phyloP scores from a whole-genome alignment of 2,888 invertebrate genomes.

The Tetramorium bicarinatum region DNA sequence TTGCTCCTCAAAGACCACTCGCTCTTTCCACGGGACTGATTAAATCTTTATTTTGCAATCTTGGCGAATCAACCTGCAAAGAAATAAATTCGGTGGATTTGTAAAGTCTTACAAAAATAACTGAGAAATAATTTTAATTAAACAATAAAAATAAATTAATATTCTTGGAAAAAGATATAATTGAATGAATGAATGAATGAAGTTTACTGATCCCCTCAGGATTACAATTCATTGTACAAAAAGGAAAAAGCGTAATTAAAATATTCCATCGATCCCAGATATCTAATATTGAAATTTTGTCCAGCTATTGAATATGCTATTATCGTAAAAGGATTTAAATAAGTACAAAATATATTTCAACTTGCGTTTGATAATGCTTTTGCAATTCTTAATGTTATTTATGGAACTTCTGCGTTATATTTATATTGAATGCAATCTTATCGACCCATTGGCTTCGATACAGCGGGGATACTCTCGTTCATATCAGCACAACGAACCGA shows the following conservation, averaged over 20 bases:
- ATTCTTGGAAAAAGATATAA: not conserved
- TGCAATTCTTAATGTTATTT: not conserved
- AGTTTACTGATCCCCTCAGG: too few species aligned
- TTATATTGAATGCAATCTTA: slow-evolving; percentile 18
- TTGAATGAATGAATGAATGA: not conserved
- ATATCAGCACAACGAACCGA: slow-evolving; percentile 8
- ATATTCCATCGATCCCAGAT: not conserved
- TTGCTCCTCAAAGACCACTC: slow-evolving; percentile 57
- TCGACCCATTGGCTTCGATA: slow-evolving; percentile 7
- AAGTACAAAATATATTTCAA: not conserved
- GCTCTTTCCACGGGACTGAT: not conserved
- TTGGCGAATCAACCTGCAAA: not conserved
- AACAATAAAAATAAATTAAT: not conserved
- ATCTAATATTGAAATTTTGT: not conserved
- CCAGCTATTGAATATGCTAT: not conserved
- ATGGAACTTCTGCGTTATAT: not conserved
- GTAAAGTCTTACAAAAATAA: not conserved
- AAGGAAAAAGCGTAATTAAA: not conserved
- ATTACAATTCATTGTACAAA: too few species aligned
- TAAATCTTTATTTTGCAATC: slow-evolving; percentile 43
- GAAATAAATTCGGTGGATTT: not conserved
- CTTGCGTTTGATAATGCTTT: not conserved
- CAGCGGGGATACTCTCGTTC: not conserved
- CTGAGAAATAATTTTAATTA: not conserved
- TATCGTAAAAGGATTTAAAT: not conserved